Base-by-base conservation (phyloP, 2,797 vertebrate species). In the Hoplostethus atlanticus region DNA sequence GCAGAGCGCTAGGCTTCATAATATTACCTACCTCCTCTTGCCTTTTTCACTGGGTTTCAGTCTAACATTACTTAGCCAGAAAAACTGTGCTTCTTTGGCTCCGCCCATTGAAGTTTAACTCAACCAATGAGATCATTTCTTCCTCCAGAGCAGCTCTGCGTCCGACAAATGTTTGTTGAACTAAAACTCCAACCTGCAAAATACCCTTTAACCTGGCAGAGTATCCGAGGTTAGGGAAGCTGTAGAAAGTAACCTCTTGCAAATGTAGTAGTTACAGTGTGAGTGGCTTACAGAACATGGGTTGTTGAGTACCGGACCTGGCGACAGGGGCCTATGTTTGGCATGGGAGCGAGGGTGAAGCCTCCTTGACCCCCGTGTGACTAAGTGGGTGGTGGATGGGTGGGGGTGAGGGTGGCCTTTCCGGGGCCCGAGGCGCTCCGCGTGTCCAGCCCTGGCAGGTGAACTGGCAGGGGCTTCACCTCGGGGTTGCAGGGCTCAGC, bases 391-490 rank as follows among this genome's bases (percentile, higher is more conserved):
- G 86, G 21, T 87, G 89, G 72, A 75, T 30, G 86, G 75, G 84
- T 56, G 87, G 69, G 84, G 75, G 75, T 15, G 72, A 56, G 75
- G 79, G 77, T 78, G 87, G 90, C 87, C 87, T 90, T 72, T 89
- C 77, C 25, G 75, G 86, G 89, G 87, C 86, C 59, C 87, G 90
- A 92, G 90, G 91, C 90, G 85, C 90, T 90, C 81, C 64, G 82
- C 88, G 90, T 93, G 91, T 94, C 91, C 89, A 78, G 86, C 58
- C 67, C 85, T 93, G 92, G 93, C 93, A 93, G 92, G 80, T 86
- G 85, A 92, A 94, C 88, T 94, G 93, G 93, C 93, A 93, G 91
- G 92, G 90, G 88, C 91, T 80, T 93, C 93, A 94, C 93, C 93
- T 76, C 17, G 31, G 80, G 93, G 93, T 92, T 88, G 87, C 72